Conservation (phyloP, 2,113 vertebrate genomes). For the Smithornis capensis region DNA sequence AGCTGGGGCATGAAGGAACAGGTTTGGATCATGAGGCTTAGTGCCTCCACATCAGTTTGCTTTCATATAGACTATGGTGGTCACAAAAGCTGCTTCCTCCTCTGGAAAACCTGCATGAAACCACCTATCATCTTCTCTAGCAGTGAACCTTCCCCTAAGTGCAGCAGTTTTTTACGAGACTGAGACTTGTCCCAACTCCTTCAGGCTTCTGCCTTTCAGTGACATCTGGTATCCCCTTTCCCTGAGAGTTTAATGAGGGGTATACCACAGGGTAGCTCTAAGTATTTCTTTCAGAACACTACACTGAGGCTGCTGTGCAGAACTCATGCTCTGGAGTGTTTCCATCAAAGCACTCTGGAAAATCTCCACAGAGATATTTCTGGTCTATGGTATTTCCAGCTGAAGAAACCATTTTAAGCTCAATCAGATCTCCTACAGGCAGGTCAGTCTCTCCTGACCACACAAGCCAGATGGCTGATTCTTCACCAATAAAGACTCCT, state of each 20-base stretch:
- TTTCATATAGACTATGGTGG: not conserved
- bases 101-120: not conserved
- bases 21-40: not conserved
- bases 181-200: not conserved
- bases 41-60: not conserved
- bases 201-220: not conserved
- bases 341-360: not conserved
- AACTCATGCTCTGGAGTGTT: fast-evolving
- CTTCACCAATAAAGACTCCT: not conserved
- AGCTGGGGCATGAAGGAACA: not conserved
- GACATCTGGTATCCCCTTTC: not conserved
- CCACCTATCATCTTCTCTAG: not conserved
- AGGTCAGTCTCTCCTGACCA: not conserved
- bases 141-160: not conserved
- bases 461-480: fast-evolving
- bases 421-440: fast-evolving
- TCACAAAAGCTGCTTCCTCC: not conserved
- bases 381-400: not conserved
- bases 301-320: not conserved
- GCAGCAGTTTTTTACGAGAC: not conserved
- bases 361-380: not conserved
- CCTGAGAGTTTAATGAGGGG: not conserved
- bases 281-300: not conserved
- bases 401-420: not conserved
- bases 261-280: not conserved